Conservation (phyloP, 2,888 invertebrate genomes). For the Stenichneumon culpator region DNA sequence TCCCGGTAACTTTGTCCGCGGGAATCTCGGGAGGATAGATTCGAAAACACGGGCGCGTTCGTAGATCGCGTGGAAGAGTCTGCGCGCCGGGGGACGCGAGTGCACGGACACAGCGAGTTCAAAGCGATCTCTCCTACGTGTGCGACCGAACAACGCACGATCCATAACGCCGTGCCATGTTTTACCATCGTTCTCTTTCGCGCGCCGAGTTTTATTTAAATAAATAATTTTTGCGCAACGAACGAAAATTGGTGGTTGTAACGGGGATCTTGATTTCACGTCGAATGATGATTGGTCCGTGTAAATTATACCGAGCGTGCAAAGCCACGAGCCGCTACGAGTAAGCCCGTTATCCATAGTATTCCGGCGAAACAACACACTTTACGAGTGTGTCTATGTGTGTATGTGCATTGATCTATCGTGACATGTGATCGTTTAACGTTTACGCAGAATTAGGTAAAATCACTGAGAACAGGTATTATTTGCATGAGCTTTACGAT, state of each 20-base stretch:
- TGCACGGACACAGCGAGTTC: neutral
- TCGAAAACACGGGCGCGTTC: neutral
- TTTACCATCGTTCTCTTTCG: neutral
- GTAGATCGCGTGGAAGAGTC: neutral
- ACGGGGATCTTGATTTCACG: neutral
- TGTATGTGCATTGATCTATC: slow-evolving; percentile 8
- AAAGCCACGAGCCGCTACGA: neutral
- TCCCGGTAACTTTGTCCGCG: neutral
- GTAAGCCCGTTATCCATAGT: neutral
- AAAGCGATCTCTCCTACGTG: neutral
- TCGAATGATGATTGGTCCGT: slow-evolving; percentile 8
- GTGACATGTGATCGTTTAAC: slow-evolving; percentile 62
- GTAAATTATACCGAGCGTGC: slow-evolving; percentile 7
- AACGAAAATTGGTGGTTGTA: neutral
- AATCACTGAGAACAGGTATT: slow-evolving; percentile 49
- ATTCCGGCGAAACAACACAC: neutral
- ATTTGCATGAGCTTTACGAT: slow-evolving; percentile 65
- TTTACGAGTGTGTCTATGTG: neutral
- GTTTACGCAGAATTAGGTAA: slow-evolving; percentile 57
- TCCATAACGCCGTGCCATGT: neutral
- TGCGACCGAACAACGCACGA: neutral
- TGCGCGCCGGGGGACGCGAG: neutral
- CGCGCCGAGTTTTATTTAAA: slow-evolving; percentile 2
- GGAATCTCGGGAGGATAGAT: neutral
- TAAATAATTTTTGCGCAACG: slow-evolving; percentile 10